phyloP scores from a whole-genome alignment of 1,140 invertebrate genomes.

The Atta colombica region DNA sequence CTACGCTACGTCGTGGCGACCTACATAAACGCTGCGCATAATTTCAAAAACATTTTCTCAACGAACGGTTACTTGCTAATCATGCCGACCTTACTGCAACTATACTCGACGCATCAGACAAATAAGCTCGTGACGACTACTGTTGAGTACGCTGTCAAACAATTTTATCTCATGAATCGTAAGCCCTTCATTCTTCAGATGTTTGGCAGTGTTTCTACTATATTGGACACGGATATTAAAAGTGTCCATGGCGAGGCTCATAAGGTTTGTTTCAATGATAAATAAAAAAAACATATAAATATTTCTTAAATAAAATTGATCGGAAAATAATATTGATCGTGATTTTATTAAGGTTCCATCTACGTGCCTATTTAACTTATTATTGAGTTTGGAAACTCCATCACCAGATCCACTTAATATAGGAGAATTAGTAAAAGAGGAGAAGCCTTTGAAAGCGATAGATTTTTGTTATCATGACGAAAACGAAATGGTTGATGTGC shows the following conservation, averaged over 20 bases:
- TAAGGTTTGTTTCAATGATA: conserved; percentile 87
- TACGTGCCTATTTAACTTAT: conserved; percentile 95
- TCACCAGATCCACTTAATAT: conserved; percentile 98
- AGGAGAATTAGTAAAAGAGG: conserved; percentile 97
- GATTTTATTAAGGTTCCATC: conserved; percentile 91
- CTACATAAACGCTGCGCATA: conserved; percentile 98
- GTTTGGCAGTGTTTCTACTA: conserved; percentile 99
- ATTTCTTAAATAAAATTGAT: not conserved
- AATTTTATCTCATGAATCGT: conserved; percentile 99
- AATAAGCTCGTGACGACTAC: conserved; percentile 97
- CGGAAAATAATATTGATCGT: not conserved
- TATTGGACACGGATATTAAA: conserved; percentile 97
- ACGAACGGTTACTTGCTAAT: conserved; percentile 99
- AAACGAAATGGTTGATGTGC: conserved; percentile 96
- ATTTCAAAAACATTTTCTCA: conserved; percentile 99
- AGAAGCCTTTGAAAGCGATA: conserved; percentile 98
- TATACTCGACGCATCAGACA: conserved; percentile 99
- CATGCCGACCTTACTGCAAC: conserved; percentile 98
- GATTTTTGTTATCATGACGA: conserved; percentile 99
- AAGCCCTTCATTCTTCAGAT: conserved; percentile 99
- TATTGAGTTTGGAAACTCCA: conserved; percentile 96
- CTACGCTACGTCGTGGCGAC: conserved; percentile 98
- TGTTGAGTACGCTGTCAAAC: conserved; percentile 99
- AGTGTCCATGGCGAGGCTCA: conserved; percentile 95
- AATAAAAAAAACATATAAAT: conserved; percentile 32